Evolutionary conservation across 2,113 vertebrate species (phyloP).

Genomic region (Ctenomys sociabilis): DNA sequence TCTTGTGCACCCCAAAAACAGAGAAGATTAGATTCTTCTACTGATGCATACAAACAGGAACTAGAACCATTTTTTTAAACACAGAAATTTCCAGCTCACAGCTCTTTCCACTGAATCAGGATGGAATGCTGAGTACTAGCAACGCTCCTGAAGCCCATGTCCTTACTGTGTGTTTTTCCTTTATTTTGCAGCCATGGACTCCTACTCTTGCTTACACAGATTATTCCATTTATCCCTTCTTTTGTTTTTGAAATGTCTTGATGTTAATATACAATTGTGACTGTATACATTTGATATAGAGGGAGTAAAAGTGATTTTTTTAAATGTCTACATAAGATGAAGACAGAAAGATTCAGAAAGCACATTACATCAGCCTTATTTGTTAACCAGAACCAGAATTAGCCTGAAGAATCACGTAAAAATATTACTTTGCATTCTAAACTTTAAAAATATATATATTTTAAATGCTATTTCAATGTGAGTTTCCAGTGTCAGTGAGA

Average conservation of each 20-base stretch:
- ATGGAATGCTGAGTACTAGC: rapidly evolving
- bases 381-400: neutral
- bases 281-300: neutral
- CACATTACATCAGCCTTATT: neutral
- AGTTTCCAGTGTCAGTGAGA: neutral
- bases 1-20: too few species aligned
- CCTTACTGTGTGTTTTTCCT: neutral
- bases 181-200: neutral
- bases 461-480: neutral
- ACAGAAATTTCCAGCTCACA: neutral
- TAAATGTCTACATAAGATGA: neutral
- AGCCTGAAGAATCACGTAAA: neutral
- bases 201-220: neutral
- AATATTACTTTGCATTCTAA: neutral
- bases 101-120: too few species aligned
- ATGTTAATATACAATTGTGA: neutral
- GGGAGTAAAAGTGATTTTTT: neutral
- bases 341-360: neutral
- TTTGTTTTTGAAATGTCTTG: neutral
- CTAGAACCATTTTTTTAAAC: neutral
- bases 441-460: neutral
- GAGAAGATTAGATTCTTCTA: neutral
- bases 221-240: neutral
- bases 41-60: neutral
- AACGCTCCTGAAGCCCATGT: neutral